Percentiles rank a stretch among this genome's conserved stretches.
Conservation (phyloP, 2,888 invertebrate genomes). For the Onthophagus sagittarius region DNA sequence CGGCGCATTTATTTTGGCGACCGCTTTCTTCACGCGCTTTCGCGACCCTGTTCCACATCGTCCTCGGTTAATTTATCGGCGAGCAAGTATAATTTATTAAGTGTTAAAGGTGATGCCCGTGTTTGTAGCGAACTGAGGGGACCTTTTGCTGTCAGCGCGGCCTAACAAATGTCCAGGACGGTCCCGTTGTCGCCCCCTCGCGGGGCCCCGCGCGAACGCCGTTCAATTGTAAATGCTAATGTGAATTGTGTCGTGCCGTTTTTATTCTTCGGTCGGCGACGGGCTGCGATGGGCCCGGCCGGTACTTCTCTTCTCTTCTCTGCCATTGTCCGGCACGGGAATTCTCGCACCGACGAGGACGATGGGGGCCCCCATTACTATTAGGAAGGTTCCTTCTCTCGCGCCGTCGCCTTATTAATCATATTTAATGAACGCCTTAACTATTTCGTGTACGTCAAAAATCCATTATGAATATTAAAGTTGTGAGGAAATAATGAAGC, state of each 20-base stretch:
- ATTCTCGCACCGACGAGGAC: background rate
- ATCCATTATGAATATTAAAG: background rate
- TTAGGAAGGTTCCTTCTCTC: background rate
- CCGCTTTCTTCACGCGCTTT: conserved; percentile 4
- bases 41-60: conserved; percentile 4
- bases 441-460: background rate
- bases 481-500: background rate
- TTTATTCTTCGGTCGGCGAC: background rate
- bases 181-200: conserved; percentile 18
- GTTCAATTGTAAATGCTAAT: conserved; percentile 14
- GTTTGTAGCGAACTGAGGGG: conserved; percentile 20
- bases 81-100: conserved; percentile 20
- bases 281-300: background rate
- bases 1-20: conserved; percentile 3
- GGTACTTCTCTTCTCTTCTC: background rate
- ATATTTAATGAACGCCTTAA: background rate
- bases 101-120: conserved; percentile 20
- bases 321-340: background rate
- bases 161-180: conserved; percentile 21
- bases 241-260: conserved; percentile 3
- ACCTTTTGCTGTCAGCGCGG: conserved; percentile 21
- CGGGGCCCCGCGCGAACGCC: conserved; percentile 11
- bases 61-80: conserved; percentile 17
- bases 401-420: background rate
- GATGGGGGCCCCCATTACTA: background rate